A percentile compares a stretch with the other conserved stretches of the same genome.
These are phyloP conservation scores for Rhizoglyphus robini DNA, from an alignment of 1,140 invertebrate species.

Conservation along the genomic window DNA sequence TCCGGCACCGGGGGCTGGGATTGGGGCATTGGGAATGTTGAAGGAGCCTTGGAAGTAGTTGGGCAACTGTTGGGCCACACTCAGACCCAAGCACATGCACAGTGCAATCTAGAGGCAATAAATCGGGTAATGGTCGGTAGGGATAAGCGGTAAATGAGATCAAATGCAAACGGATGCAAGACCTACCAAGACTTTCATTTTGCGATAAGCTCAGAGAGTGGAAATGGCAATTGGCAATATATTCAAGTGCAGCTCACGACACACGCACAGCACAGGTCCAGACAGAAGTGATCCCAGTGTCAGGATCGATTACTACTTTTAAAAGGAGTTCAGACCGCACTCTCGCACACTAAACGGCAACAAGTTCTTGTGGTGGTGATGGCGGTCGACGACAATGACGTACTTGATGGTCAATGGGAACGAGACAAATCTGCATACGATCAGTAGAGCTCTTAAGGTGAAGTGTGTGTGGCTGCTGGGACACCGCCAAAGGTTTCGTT, in stretches of 20 bases:
- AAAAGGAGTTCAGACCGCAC: background rate
- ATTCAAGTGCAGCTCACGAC: background rate
- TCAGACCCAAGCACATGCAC: background rate
- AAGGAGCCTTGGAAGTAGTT: background rate
- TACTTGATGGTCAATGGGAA: background rate
- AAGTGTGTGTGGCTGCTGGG: too few relatives aligned
- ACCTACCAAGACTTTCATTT: background rate
- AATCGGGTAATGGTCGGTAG: background rate
- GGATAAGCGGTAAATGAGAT: background rate
- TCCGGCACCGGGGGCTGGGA: background rate
- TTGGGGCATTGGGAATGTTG: slow-evolving; percentile 2
- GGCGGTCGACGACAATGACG: too few relatives aligned
- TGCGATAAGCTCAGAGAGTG: too few relatives aligned
- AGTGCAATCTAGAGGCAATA: background rate
- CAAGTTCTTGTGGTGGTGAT: too few relatives aligned
- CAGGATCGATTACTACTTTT: slow-evolving; percentile 10
- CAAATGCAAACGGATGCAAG: background rate
- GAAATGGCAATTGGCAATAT: too few relatives aligned
- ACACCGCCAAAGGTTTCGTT: too few relatives aligned
- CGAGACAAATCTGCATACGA: too few relatives aligned
- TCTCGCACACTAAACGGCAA: too few relatives aligned
- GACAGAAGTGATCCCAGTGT: background rate
- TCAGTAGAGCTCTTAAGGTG: too few relatives aligned
- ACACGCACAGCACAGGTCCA: background rate
- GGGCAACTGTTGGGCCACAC: background rate